These are phyloP conservation scores for Andricus quercusramuli DNA, from an alignment of 2,888 invertebrate genomes.

Conservation along the genomic window DNA sequence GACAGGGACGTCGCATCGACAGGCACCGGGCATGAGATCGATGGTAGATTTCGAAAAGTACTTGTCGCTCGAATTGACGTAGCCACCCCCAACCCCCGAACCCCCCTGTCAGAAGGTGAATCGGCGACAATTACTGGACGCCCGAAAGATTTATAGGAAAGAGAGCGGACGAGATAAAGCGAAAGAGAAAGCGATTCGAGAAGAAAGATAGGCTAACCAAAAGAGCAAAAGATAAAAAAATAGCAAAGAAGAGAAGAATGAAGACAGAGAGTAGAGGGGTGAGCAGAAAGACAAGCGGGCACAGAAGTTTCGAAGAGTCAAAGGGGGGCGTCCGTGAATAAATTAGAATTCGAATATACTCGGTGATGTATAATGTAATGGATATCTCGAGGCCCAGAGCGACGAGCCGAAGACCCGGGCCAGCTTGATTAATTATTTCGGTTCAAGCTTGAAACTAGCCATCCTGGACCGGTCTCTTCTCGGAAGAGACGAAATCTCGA, in stretches of 20 bases:
- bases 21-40: constrained; percentile 25
- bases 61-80: constrained; percentile 10
- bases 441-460: constrained; percentile 73
- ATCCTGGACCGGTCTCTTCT: constrained; percentile 67
- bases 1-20: constrained; percentile 26
- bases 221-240: constrained; percentile 34
- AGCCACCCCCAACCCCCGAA: constrained; percentile 11
- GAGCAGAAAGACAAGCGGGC: constrained; percentile 48
- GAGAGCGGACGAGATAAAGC: constrained; percentile 50
- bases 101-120: constrained; percentile 45
- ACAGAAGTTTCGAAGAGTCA: constrained; percentile 62
- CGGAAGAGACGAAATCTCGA: constrained; percentile 68
- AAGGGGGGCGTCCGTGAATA: constrained; percentile 68
- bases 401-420: constrained; percentile 61
- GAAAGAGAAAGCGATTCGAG: constrained; percentile 48
- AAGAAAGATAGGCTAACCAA: constrained; percentile 27
- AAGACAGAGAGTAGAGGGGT: constrained; percentile 20
- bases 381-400: constrained; percentile 65
- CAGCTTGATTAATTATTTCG: constrained; percentile 77
- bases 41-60: constrained; percentile 42
- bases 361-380: constrained; percentile 77
- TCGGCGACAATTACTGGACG: constrained; percentile 70
- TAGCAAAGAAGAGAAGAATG: constrained; percentile 37
- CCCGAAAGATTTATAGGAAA: constrained; percentile 69
- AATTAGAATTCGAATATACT: constrained; percentile 76